Percentiles rank a stretch among this genome's conserved stretches.
Evolutionary conservation across 2,888 invertebrate genomes (phyloP).

Genomic region (Conistra vaccinii): DNA sequence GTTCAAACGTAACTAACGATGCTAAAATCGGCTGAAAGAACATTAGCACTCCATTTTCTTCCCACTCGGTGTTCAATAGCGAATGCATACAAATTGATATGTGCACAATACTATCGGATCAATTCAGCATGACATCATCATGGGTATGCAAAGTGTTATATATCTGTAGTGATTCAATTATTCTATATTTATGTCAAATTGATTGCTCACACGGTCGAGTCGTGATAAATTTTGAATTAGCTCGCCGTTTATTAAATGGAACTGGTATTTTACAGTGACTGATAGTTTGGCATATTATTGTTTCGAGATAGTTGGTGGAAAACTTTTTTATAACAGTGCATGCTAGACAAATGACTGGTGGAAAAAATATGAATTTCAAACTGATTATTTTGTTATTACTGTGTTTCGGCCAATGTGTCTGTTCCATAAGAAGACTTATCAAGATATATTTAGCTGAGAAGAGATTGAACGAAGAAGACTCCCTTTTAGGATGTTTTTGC

Average conservation of each 20-base stretch:
- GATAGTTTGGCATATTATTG: conserved; percentile 4
- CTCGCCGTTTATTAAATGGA: conserved; percentile 48
- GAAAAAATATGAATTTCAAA: conserved; percentile 23
- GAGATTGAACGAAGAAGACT: background rate
- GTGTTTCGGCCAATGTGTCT: background rate
- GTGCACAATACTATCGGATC: conserved; percentile 77
- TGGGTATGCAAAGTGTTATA: conserved; percentile 67
- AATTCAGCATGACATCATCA: conserved; percentile 72
- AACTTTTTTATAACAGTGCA: background rate
- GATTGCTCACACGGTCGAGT: conserved; percentile 68
- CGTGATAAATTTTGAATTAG: conserved; percentile 64
- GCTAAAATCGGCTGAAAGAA: background rate
- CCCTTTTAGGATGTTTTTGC: background rate
- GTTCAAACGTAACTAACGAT: background rate
- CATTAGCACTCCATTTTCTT: conserved; percentile 4
- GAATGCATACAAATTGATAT: conserved; percentile 81
- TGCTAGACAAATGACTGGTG: too few relatives aligned
- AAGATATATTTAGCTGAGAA: background rate
- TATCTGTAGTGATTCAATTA: conserved; percentile 81
- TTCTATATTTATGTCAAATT: conserved; percentile 84
- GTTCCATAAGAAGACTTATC: background rate
- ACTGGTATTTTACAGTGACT: conserved; percentile 38
- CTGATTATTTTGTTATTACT: background rate
- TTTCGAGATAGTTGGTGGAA: background rate
- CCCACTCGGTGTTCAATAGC: conserved; percentile 30